Base-by-base conservation (phyloP, 1,140 invertebrate species). In the Lepidurus couesii region DNA sequence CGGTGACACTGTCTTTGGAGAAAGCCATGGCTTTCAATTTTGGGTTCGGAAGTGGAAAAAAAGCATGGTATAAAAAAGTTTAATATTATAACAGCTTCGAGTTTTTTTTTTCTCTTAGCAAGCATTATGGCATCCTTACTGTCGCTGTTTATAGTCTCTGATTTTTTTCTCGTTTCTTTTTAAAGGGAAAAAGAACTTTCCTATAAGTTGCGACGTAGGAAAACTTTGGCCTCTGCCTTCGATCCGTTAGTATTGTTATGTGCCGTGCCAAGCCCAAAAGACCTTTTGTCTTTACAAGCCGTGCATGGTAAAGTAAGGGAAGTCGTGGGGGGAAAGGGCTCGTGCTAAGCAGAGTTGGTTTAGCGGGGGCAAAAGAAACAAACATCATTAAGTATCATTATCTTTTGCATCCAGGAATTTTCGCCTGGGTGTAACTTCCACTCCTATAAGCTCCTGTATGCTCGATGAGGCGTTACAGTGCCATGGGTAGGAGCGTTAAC, bases 201-300 rank as follows among this genome's bases (percentile, higher is more conserved):
- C 21, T 16, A 13, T 16, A 13, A 65, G 53, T 65, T 65, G 53
- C 13, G 53, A 11, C 21, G 53, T 13, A 65, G 53, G 21, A 65
- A 21, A 65, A 65, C 9, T 65, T 65, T 65, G 53, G 53, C 16
- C 53, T 65, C 21, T n/a, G 53, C 53, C 53, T 21, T 65, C 53
- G 53, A 65, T 65, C 53, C 53, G 53, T 21, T 65, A 9, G 53
- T 65, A 65, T 16, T 65, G 53, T 65, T 65, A 21, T 65, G 53
- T 13, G 53, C 53, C 53, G 53, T 65, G 16, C 16, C 9, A n/a
- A 21, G 9, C 53, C 21, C 53, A 21, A 21, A 65, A 1, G 53
- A 65, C 53, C 53, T 65, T 65, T 65, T 65, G 53, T 65, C 53
- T 65, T 65, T 65, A 21, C 53, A 16, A 65, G 53, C 53, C 53